A percentile compares a stretch with the other conserved stretches of the same genome.
Evolutionary conservation across 2,797 vertebrate species (phyloP).

Genomic region (Chromobotia macracanthus): DNA sequence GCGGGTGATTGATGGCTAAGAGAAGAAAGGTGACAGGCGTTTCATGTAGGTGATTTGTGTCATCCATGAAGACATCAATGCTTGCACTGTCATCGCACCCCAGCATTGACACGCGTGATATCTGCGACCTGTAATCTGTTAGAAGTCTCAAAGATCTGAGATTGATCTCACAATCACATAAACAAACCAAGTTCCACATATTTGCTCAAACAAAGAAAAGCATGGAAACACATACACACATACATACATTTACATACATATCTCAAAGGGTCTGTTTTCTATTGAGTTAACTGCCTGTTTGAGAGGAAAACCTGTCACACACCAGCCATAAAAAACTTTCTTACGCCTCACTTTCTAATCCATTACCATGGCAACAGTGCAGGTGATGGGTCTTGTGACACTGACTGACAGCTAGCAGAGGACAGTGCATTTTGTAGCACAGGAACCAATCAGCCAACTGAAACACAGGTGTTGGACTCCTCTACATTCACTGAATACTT

Average conservation of each 20-base stretch:
- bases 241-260: neutral
- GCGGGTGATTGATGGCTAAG: constrained; percentile 79
- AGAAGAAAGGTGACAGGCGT: constrained; percentile 76
- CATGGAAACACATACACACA: constrained; percentile 1
- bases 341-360: neutral
- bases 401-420: constrained; percentile 59
- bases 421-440: constrained; percentile 51
- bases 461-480: constrained; percentile 44
- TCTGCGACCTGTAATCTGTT: constrained; percentile 77
- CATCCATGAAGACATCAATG: constrained; percentile 37
- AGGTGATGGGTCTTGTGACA: constrained; percentile 59
- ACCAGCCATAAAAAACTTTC: constrained; percentile 26
- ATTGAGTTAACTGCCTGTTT: constrained; percentile 19
- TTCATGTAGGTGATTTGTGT: constrained; percentile 73
- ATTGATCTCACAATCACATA: constrained; percentile 56
- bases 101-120: constrained; percentile 50
- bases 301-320: constrained; percentile 33
- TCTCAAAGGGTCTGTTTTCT: constrained; percentile 20
- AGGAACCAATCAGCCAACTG: constrained; percentile 16
- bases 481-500: constrained; percentile 27
- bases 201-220: neutral
- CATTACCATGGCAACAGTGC: constrained; percentile 62
- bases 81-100: constrained; percentile 32
- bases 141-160: constrained; percentile 68
- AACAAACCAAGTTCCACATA: constrained; percentile 10